Evolutionary conservation across 2,113 vertebrate genomes (phyloP), one percentile per base, ranked within the genome.

Genomic region (Orycteropus afer): DNA sequence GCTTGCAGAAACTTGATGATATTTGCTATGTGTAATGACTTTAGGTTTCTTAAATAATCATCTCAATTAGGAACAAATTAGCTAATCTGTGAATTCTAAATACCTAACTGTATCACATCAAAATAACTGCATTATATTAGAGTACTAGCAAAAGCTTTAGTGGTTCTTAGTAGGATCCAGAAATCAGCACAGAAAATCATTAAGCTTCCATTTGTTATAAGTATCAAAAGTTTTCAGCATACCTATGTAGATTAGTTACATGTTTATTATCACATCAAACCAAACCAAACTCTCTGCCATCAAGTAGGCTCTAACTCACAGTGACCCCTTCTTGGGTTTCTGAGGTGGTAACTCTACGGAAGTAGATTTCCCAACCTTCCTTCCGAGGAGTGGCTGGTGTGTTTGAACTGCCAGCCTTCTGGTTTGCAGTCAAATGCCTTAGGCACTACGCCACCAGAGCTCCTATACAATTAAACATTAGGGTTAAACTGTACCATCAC

Each of bases 1-100:
- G 93, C 97, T 77, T 85, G 90, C 74, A 93, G 92, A 82, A 96
- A 97, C 95, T 89, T 97, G 95, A 96, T 0, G 20, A 63, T 63
- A 55, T 89, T 93, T 77, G 90, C n/a, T 83, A 69, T 23, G 77
- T 69, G 14, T 69, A 97, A 90, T 91, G 51, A 81, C 0, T 27
- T 97, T 42, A 92, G 57, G 80, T 51, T 88, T 97, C 92, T n/a
- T n/a, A 96, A 89, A 49, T 8, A 91, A 61, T 91, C 53, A 86
- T 95, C 93, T 84, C 88, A 37, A 0, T 23, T 96, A 96, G 0
- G 82, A 95, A 96, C 94, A 97, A 97, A 96, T 9, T 2, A 18
- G 87, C 96, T 92, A 89, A n/a, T 67, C 0, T 15, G 53, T 92
- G 37, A 93, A 71, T 51, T 94, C 88, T 96, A 87, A 78, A n/a